Evolutionary conservation across 2,888 invertebrate species (phyloP).

Genomic region (Drosophila heteroneura): DNA sequence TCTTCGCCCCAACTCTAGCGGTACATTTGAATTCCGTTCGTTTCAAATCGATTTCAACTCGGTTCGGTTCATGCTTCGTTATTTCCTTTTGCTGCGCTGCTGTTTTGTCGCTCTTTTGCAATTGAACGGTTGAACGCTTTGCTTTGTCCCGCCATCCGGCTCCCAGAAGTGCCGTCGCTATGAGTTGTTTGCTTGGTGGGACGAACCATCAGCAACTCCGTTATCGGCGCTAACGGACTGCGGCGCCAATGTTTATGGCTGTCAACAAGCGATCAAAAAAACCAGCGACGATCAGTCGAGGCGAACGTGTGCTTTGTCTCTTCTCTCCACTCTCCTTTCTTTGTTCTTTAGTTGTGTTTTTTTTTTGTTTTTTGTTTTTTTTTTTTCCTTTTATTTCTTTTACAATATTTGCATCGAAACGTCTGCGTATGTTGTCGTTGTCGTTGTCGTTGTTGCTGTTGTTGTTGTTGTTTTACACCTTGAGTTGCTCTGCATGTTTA

Average conservation of each 20-base stretch:
- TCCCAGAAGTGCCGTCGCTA: constrained; percentile 27
- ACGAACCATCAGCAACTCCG: background rate
- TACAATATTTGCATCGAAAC: constrained; percentile 64
- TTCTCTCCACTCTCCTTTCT: constrained; percentile 4
- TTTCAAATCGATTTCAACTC: constrained; percentile 17
- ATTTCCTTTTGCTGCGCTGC: constrained; percentile 1
- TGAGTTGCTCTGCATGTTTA: constrained; percentile 70
- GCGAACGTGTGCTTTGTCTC: constrained; percentile 22
- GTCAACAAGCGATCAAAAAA: constrained; percentile 50
- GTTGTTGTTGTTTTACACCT: constrained; percentile 27
- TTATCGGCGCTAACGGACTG: constrained; percentile 36
- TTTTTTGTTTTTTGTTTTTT: constrained; percentile 4
- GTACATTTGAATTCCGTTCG: constrained; percentile 18
- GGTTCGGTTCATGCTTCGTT: constrained; percentile 27
- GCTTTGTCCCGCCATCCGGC: constrained; percentile 42
- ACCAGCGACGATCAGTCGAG: constrained; percentile 32
- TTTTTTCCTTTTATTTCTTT: constrained; percentile 14
- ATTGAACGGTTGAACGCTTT: constrained; percentile 31
- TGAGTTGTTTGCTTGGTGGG: constrained; percentile 14
- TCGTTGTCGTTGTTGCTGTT: constrained; percentile 25
- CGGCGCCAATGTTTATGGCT: constrained; percentile 75
- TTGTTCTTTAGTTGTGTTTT: constrained; percentile 12
- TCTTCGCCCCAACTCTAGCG: background rate
- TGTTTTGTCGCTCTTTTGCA: constrained; percentile 22
- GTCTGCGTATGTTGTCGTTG: constrained; percentile 48